A percentile compares a stretch with the other conserved stretches of the same genome.
These are phyloP conservation scores for Lerista edwardsae DNA, from an alignment of 2,797 vertebrate genomes.

Conservation along the genomic window DNA sequence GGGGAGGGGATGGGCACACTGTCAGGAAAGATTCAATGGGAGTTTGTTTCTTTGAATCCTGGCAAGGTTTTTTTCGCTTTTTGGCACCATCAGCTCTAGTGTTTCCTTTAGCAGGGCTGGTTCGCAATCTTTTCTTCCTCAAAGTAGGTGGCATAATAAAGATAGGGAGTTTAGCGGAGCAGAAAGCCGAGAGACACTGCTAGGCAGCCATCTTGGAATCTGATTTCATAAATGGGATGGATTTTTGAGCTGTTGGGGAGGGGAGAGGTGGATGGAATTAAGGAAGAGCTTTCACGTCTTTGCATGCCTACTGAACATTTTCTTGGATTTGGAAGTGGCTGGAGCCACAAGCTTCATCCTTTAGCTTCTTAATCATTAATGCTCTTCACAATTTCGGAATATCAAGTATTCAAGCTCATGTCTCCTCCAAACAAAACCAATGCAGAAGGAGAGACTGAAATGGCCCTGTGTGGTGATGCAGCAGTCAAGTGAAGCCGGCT, in stretches of 20 bases:
- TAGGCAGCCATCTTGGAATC: no score
- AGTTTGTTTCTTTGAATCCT: no score
- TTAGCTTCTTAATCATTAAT: neutral
- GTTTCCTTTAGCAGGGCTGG: no score
- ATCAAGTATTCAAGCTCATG: neutral
- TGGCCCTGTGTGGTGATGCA: neutral
- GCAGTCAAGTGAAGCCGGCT: no score
- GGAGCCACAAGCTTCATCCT: neutral
- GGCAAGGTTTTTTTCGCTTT: no score
- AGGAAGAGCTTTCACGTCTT: neutral
- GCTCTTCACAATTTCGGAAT: neutral
- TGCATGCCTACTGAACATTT: neutral
- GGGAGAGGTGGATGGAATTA: neutral
- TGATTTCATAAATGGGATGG: neutral
- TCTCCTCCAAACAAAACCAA: neutral
- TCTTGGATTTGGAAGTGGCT: neutral
- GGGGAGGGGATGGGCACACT: no score
- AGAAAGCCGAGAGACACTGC: no score
- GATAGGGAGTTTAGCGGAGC: no score
- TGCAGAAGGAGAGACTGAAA: neutral
- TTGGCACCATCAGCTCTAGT: no score
- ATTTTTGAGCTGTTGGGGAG: neutral
- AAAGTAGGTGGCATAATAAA: no score
- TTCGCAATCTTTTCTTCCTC: no score
- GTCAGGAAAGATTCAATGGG: no score